Base-by-base conservation (phyloP, 2,888 invertebrate species). In the Acleris literana region DNA sequence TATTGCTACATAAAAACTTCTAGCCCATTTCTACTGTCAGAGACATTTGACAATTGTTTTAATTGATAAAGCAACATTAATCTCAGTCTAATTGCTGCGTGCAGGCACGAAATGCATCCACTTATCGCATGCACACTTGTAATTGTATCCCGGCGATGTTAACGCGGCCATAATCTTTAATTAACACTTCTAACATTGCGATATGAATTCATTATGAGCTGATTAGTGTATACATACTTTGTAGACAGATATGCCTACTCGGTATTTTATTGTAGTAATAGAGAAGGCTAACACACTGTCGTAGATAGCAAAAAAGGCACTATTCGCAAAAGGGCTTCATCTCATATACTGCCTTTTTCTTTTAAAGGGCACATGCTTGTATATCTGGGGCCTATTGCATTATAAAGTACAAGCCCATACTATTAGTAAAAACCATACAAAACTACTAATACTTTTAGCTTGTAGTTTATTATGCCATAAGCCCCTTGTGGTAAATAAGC, bases 151-250 rank as follows among this genome's bases (percentile, higher is more conserved):
- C 25, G 58, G 17, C 51, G 20, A 48, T 52, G 49, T 13, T 62
- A 62, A 57, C 61, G 52, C 39, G 39, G 44, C 56, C 33, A 46
- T 56, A 62, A 66, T 66, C 56, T 52, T 22, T 53, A 53, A 57
- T 66, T 66, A 57, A 62, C 66, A 66, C 65, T 60, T 58, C 7
- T 43, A 55, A 20, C n/a, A 29, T 44, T 11, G 39, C 13, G 29
- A 46, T 17, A 65, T 61, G 43, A 51, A 60, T 17, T n/a, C 16
- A 46, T 46, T 46, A 17, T 17, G 3, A 46, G n/a, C 16, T 16
- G 17, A 7, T 46, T 46, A n/a, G 46, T 46, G 5, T 16, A 25
- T 25, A 25, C 25, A 25, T 25, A 46, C 17, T 7, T 7, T 2
- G 46, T 46, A 46, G 46, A 6, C 3, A 44, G 16, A 46, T n/a